These are phyloP conservation scores for Cettia cetti DNA, from an alignment of 2,113 vertebrate species.

Conservation along the genomic window DNA sequence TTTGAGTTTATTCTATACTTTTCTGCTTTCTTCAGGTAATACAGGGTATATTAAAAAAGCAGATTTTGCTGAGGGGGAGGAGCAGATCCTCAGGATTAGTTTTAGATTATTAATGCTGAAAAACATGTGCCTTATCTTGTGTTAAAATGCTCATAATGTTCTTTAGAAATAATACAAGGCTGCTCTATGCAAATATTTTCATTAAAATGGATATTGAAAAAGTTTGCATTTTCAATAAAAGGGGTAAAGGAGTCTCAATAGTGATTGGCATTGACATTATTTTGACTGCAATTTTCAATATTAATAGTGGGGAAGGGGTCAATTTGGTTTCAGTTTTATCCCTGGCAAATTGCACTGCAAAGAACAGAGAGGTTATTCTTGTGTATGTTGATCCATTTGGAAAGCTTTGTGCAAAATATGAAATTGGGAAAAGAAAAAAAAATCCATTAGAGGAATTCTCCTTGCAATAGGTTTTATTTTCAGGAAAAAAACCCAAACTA, in stretches of 20 bases:
- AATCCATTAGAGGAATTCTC: neutral
- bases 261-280: neutral
- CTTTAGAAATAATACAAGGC: slow-evolving; percentile 49
- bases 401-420: slow-evolving; percentile 5
- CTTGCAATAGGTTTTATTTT: slow-evolving; percentile 53
- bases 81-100: slow-evolving; percentile 65
- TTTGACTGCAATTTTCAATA: slow-evolving; percentile 17
- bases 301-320: neutral
- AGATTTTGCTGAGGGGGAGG: slow-evolving; percentile 49
- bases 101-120: slow-evolving; percentile 64
- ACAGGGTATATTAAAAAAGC: slow-evolving; percentile 64
- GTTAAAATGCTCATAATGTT: slow-evolving; percentile 62
- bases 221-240: slow-evolving; percentile 45
- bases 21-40: slow-evolving; percentile 67
- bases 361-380: slow-evolving; percentile 11
- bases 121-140: slow-evolving; percentile 80
- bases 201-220: slow-evolving; percentile 39
- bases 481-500: neutral
- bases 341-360: slow-evolving; percentile 52
- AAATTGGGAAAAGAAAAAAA: slow-evolving; percentile 26
- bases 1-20: slow-evolving; percentile 46
- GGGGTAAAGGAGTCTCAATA: slow-evolving; percentile 34
- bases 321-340: slow-evolving; percentile 23
- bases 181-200: slow-evolving; percentile 70
- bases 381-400: slow-evolving; percentile 18